Conservation (phyloP, 2,113 vertebrate genomes). For the Rallus limicola region DNA sequence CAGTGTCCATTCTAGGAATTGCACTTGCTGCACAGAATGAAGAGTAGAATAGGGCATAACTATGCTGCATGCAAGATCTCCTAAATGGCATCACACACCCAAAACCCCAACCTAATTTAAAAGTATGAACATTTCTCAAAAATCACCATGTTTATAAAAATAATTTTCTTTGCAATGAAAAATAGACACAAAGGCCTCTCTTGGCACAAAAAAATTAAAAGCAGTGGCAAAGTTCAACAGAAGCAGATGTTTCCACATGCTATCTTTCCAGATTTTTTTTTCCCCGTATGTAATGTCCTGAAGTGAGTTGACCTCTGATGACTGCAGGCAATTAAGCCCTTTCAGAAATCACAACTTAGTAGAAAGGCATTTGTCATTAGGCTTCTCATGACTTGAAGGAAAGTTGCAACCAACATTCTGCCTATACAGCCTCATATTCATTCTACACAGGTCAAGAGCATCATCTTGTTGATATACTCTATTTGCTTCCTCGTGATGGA, state of each 20-base stretch:
- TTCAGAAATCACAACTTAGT: neutral
- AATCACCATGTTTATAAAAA: neutral
- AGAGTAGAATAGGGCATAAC: neutral
- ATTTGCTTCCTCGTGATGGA: neutral
- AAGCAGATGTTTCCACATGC: neutral
- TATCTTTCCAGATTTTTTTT: neutral
- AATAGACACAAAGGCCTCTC: neutral
- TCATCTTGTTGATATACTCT: neutral
- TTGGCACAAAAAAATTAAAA: neutral
- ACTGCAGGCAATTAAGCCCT: neutral
- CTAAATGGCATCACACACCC: neutral
- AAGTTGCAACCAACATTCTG: neutral
- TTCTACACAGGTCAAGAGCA: neutral
- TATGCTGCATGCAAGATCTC: neutral
- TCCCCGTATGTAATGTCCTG: neutral
- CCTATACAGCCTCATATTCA: neutral
- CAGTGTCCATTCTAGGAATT: neutral
- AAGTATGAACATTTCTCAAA: neutral
- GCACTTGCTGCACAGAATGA: neutral
- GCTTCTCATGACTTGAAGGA: neutral
- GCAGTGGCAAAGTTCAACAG: rapidly evolving
- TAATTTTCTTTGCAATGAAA: neutral
- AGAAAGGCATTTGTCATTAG: neutral
- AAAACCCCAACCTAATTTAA: neutral
- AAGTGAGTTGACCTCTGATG: neutral